Evolutionary conservation across 2,888 invertebrate genomes (phyloP).

Genomic region (Hofmannophila pseudospretella): DNA sequence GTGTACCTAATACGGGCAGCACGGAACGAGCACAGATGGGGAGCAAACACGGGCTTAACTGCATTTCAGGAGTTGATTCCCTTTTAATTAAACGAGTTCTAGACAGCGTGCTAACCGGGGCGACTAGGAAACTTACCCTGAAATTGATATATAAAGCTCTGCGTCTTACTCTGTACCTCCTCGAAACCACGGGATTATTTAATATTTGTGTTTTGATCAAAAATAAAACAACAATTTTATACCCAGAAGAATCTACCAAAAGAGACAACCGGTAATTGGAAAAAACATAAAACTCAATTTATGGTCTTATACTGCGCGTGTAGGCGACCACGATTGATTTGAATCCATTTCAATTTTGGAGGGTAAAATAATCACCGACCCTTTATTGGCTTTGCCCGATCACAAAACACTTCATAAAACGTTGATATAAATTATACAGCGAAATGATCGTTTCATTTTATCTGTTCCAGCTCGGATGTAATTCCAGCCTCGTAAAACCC

Average conservation of each 20-base stretch:
- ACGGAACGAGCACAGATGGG: constrained; percentile 37
- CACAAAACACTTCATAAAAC: constrained; percentile 54
- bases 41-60: constrained; percentile 59
- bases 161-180: too few relatives aligned
- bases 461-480: constrained; percentile 21
- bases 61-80: constrained; percentile 55
- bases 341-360: constrained; percentile 38
- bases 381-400: constrained; percentile 41
- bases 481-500: constrained; percentile 35
- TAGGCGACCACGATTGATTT: constrained; percentile 39
- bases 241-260: constrained; percentile 14
- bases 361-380: constrained; percentile 44
- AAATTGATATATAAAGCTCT: constrained; percentile 38
- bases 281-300: constrained; percentile 47
- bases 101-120: constrained; percentile 33
- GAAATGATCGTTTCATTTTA: constrained; percentile 44
- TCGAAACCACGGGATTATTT: neutral
- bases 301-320: constrained; percentile 27
- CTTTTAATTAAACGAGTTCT: constrained; percentile 66
- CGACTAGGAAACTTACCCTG: constrained; percentile 29
- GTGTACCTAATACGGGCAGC: constrained; percentile 26
- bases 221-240: too few relatives aligned
- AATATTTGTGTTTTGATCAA: too few relatives aligned
- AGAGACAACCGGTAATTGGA: constrained; percentile 38
- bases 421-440: constrained; percentile 43